Conservation (phyloP, 30 jellyfish, hydroid and myxozoan species). For the Pseudorhiza aurosa region DNA sequence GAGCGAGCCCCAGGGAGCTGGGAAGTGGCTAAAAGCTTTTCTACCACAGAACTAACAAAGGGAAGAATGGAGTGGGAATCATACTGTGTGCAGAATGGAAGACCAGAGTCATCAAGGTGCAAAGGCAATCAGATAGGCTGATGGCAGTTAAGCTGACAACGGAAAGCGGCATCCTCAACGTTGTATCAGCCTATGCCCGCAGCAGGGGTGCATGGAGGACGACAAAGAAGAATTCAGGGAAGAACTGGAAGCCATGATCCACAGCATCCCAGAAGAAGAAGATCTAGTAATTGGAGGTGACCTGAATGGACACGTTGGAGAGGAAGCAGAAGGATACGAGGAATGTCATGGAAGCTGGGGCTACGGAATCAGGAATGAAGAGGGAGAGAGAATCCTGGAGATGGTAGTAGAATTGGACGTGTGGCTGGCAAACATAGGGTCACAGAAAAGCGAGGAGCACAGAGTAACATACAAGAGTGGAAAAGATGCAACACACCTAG, state of each 20-base stretch:
- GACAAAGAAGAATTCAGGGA: too few species aligned
- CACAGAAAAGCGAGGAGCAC: neutral
- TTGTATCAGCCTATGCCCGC: neutral
- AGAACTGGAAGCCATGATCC: too few species aligned
- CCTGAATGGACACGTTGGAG: slow-evolving; percentile 32
- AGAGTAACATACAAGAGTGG: slow-evolving; percentile 5
- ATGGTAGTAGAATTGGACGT: slow-evolving; percentile 16
- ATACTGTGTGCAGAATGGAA: neutral
- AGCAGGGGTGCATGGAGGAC: too few species aligned
- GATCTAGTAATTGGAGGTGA: slow-evolving; percentile 1
- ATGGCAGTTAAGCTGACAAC: neutral
- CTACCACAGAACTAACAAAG: neutral
- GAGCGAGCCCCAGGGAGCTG: neutral
- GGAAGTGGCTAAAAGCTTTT: neutral
- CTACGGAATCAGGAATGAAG: slow-evolving; percentile 15
- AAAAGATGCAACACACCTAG: neutral
- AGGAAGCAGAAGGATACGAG: neutral
- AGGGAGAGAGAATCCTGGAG: slow-evolving; percentile 28
- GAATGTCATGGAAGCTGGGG: slow-evolving; percentile 15
- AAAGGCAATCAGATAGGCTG: neutral
- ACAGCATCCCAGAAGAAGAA: too few species aligned
- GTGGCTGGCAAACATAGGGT: slow-evolving; percentile 2
- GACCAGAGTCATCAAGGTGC: neutral
- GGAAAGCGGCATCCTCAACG: neutral
- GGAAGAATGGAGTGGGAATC: neutral